Evolutionary conservation across 2,888 invertebrate species (phyloP).

Genomic region (Bombyx huttoni): DNA sequence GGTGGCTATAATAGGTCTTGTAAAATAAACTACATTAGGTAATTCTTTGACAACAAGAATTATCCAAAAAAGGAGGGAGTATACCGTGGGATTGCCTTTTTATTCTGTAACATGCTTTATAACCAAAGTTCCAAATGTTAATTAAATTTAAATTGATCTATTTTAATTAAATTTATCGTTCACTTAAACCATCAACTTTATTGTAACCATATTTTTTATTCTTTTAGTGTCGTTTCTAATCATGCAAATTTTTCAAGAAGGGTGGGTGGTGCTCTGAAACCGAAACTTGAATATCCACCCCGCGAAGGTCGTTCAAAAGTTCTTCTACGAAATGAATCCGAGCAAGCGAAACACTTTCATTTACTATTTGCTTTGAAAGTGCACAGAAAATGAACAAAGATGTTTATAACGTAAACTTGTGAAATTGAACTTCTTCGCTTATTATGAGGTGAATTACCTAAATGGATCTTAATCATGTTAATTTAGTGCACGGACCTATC

Average conservation of each 20-base stretch:
- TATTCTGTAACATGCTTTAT: too few relatives aligned
- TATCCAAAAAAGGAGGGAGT: too few relatives aligned
- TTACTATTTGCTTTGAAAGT: slow-evolving; percentile 24
- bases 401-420: background rate
- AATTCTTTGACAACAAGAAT: too few relatives aligned
- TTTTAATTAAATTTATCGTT: background rate
- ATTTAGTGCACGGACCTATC: too few relatives aligned
- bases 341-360: slow-evolving; percentile 59
- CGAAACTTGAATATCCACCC: slow-evolving; percentile 53
- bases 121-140: background rate
- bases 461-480: background rate
- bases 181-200: background rate
- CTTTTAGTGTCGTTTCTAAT: slow-evolving; percentile 50
- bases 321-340: slow-evolving; percentile 59
- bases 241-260: slow-evolving; percentile 60
- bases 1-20: too few relatives aligned
- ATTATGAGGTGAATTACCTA: background rate
- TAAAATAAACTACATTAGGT: too few relatives aligned
- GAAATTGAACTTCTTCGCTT: background rate
- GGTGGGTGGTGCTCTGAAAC: slow-evolving; percentile 50
- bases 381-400: background rate
- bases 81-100: too few relatives aligned
- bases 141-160: background rate
- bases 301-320: slow-evolving; percentile 66
- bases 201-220: slow-evolving; percentile 28